These are phyloP conservation scores for Philereme vetulata DNA, from an alignment of 2,888 invertebrate species.

Conservation along the genomic window DNA sequence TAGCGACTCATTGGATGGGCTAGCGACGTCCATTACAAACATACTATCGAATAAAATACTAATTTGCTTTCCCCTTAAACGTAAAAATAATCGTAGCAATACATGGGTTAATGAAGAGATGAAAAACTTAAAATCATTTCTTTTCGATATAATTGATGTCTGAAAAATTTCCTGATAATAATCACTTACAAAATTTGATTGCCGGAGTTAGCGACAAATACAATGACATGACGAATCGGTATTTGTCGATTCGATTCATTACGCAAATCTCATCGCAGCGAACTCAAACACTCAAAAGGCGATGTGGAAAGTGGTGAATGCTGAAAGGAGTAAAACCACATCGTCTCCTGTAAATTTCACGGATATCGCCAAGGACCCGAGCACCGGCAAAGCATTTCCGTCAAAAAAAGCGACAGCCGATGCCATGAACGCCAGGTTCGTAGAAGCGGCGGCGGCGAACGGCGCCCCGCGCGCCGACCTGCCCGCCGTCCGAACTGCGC, in stretches of 20 bases:
- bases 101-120: slow-evolving; percentile 9
- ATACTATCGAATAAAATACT: slow-evolving; percentile 1
- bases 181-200: neutral
- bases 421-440: neutral
- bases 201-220: neutral
- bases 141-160: neutral
- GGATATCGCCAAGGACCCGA: neutral
- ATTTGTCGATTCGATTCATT: neutral
- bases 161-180: slow-evolving; percentile 2
- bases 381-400: neutral
- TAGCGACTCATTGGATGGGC: too few relatives aligned
- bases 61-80: slow-evolving; percentile 2
- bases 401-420: neutral
- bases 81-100: neutral
- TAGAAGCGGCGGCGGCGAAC: neutral
- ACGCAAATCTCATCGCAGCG: neutral
- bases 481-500: neutral
- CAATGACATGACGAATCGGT: neutral
- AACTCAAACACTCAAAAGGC: slow-evolving; percentile 1
- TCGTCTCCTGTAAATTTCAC: neutral
- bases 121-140: neutral
- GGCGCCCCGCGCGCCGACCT: neutral
- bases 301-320: slow-evolving; percentile 5
- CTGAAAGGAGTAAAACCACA: slow-evolving; percentile 3
- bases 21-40: too few relatives aligned